These are phyloP conservation scores for Tapirus indicus DNA, from an alignment of 2,797 vertebrate genomes.

Conservation along the genomic window DNA sequence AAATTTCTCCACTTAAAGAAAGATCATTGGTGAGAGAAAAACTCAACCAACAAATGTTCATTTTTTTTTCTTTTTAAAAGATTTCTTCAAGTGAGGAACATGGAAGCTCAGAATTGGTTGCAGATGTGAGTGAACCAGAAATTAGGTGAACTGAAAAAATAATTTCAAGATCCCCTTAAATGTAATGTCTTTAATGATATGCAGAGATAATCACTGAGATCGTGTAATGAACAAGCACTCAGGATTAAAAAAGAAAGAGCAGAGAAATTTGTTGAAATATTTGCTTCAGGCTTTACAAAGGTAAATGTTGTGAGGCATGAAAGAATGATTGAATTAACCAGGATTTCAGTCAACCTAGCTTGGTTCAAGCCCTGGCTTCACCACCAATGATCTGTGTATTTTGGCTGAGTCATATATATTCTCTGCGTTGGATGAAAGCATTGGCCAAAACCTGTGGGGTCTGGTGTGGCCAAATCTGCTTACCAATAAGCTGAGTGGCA, in stretches of 20 bases:
- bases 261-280: slow-evolving; percentile 42
- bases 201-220: slow-evolving; percentile 30
- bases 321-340: slow-evolving; percentile 41
- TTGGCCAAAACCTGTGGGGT: neutral
- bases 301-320: neutral
- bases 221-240: neutral
- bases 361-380: slow-evolving; percentile 4
- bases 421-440: neutral
- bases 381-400: neutral
- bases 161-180: slow-evolving; percentile 55
- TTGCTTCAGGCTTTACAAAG: slow-evolving; percentile 42
- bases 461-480: neutral
- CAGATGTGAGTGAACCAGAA: slow-evolving; percentile 59
- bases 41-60: neutral
- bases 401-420: neutral
- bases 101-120: slow-evolving; percentile 49
- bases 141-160: slow-evolving; percentile 26
- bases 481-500: neutral
- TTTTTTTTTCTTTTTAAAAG: neutral
- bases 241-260: neutral
- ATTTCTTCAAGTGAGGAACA: slow-evolving; percentile 44
- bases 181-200: slow-evolving; percentile 55
- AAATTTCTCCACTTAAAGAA: slow-evolving; percentile 40
- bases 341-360: slow-evolving; percentile 10
- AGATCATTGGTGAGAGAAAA: neutral